These are phyloP conservation scores for Poecile atricapillus DNA, from an alignment of 2,113 vertebrate species.

Conservation along the genomic window DNA sequence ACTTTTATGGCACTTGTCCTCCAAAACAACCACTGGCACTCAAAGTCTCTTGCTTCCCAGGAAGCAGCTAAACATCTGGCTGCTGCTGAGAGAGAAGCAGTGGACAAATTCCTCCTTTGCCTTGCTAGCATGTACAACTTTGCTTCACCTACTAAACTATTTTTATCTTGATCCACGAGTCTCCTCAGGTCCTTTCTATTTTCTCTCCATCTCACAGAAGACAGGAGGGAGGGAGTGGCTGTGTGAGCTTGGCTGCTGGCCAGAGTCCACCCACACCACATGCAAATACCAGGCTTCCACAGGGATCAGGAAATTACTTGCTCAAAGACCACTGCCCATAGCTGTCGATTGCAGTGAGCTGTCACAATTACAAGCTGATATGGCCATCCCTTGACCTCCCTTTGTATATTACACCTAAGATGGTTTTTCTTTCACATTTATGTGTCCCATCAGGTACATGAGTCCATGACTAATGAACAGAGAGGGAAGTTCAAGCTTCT, in stretches of 20 bases:
- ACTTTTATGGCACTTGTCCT: not conserved
- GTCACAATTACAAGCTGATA: not conserved
- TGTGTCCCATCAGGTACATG: not conserved
- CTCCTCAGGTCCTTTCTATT: not conserved
- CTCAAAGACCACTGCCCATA: not conserved
- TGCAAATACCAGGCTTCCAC: not conserved
- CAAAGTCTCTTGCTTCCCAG: not conserved
- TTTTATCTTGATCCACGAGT: not conserved
- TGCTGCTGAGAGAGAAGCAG: not conserved
- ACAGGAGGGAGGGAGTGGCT: not conserved
- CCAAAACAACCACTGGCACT: not conserved
- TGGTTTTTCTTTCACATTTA: not conserved
- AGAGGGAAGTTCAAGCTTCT: not conserved
- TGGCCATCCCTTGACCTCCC: not conserved
- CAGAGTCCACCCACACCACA: not conserved
- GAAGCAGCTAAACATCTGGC: not conserved
- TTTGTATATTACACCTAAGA: not conserved
- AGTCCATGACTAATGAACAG: not conserved
- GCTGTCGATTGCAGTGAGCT: not conserved
- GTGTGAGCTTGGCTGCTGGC: not conserved
- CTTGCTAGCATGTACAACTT: rapidly evolving
- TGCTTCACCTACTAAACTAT: not conserved
- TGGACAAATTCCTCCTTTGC: not conserved
- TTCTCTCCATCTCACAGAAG: not conserved
- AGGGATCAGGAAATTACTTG: not conserved